Base-by-base conservation (phyloP, 1,140 invertebrate species). In the Philaenus spumarius region DNA sequence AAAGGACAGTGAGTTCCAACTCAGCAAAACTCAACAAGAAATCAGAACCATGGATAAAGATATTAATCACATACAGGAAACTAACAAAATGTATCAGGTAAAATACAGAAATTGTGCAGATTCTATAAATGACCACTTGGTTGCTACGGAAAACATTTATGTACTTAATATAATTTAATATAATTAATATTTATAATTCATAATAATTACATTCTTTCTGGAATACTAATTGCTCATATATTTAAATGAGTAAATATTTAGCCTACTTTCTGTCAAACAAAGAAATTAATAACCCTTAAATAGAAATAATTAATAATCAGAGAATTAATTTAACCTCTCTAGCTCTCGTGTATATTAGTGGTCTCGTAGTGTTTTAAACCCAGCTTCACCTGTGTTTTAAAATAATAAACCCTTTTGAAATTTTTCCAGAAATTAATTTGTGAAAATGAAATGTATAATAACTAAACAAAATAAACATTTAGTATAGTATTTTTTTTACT, bases 41-140 rank as follows among this genome's bases (percentile, higher is more conserved):
- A 72, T 78, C 34, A 62, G 71, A 47, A 64, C 75, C n/a, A 72
- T 71, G 23, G 68, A 72, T 11, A 84, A 80, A 55, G 67, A 79
- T 54, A 72, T 70, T 30, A 72, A 71, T 14, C 75, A 78, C 2
- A 69, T 78, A 4, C 68, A 71, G 6, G 65, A 69, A 4, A 74
- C 74, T n/a, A 42, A 53, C 6, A 30, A 23, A 6, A 46, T 46
- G 19, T 17, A 62, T 17, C 55, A 64, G 45, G 64, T 64, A 45
- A 39, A 30, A 2, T 20, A 5, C 2, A 5, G 14, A 20, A 19
- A 3, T 14, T 6, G 15, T 4, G 6, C 45, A 6, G 7, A 15
- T 46, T 39, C 15, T 37, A 15, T 51, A 17, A 58, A 19, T 40
- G n/a, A 23, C 24, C 23, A 17, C 5, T 14, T 39, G 43, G 20